These are phyloP conservation scores for Paradoxurus hermaphroditus DNA, from an alignment of 2,113 vertebrate genomes.

Conservation along the genomic window DNA sequence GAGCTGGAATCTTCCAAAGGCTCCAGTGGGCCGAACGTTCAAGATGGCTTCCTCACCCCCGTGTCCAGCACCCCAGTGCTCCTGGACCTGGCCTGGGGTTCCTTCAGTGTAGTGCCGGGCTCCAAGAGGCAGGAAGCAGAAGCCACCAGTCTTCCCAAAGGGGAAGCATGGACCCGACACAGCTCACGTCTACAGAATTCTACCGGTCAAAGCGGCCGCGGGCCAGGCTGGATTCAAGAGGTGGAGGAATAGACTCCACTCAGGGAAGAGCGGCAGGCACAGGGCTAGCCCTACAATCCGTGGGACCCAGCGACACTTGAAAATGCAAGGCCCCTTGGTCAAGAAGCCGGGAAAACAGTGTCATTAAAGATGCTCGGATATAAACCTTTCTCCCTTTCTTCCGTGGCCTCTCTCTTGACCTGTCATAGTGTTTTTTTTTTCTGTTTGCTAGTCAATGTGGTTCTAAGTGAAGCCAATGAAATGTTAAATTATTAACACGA, in stretches of 20 bases:
- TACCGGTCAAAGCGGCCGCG: neutral
- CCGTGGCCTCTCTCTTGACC: conserved; percentile 4
- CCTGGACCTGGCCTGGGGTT: neutral
- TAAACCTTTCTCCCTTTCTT: neutral
- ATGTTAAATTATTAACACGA: conserved; percentile 62
- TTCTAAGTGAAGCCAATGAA: conserved; percentile 64
- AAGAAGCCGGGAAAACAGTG: neutral
- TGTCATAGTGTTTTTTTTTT: conserved; percentile 40
- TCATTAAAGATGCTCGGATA: neutral
- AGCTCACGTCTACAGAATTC: neutral
- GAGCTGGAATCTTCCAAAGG: neutral
- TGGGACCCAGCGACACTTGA: neutral
- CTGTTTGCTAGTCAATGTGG: conserved; percentile 44
- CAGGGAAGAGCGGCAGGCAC: neutral
- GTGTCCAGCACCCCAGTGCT: neutral
- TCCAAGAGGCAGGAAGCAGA: neutral
- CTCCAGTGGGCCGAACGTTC: neutral
- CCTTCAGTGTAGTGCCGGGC: too few species aligned
- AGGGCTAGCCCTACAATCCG: neutral
- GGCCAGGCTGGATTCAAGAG: neutral
- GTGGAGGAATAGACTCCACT: neutral
- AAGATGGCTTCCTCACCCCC: neutral
- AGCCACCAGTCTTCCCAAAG: neutral
- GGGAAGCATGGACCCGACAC: neutral
- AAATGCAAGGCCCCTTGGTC: neutral